A percentile compares a stretch with the other conserved stretches of the same genome.
Evolutionary conservation across 2,797 vertebrate species (phyloP).

Genomic region (Masticophis lateralis): DNA sequence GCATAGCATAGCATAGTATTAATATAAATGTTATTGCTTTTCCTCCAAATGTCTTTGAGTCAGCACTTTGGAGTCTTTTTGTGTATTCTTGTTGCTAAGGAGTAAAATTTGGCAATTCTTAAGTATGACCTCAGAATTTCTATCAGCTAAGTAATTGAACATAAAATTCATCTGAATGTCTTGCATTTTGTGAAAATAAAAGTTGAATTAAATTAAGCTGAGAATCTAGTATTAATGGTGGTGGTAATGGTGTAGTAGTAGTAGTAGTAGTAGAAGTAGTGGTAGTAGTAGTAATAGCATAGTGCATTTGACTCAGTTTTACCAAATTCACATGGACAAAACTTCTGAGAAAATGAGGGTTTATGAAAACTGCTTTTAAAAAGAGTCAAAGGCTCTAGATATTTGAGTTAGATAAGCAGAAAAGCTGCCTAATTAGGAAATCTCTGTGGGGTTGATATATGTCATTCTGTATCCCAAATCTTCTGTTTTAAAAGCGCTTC

Average conservation of each 20-base stretch:
- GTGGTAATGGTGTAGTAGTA: not conserved
- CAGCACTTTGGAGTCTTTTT: not conserved
- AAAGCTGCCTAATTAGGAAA: not conserved
- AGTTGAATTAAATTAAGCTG: not conserved
- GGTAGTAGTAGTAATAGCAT: not conserved
- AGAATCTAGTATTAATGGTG: not conserved
- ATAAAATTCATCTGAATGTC: not conserved
- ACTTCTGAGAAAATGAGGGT: not conserved
- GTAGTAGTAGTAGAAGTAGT: not conserved
- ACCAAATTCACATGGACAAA: not conserved
- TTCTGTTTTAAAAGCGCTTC: not conserved
- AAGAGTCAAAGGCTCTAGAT: not conserved
- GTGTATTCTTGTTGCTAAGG: not conserved
- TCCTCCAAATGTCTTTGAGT: not conserved
- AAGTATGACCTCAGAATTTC: not conserved
- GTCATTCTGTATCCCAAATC: not conserved
- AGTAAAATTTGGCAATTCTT: constrained; percentile 20
- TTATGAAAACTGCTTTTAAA: not conserved
- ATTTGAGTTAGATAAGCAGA: not conserved
- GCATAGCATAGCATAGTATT: too few species aligned
- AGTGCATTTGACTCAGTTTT: not conserved
- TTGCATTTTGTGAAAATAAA: not conserved
- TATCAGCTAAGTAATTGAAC: not conserved
- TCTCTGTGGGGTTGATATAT: not conserved
- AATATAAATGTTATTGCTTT: not conserved